Base-by-base conservation (phyloP, 2,113 vertebrate genomes). In the Loxodonta africana region DNA sequence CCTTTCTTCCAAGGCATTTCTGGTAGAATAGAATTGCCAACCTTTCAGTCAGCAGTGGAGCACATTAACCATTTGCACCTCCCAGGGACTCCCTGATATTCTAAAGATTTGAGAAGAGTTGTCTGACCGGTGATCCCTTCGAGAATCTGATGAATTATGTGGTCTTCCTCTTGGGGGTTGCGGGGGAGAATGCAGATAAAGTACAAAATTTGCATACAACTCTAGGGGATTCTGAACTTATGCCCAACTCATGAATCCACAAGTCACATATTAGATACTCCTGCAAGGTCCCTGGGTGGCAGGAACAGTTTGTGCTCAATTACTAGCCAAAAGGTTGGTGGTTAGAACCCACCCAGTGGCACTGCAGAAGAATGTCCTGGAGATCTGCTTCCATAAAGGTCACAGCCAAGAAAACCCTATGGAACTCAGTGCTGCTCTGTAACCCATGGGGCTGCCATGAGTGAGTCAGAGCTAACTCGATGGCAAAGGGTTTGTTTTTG, bases 121-220 rank as follows among this genome's bases (percentile, higher is more conserved):
- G 86, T 92, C 67, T 67, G 1, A 57, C 23, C 10, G 51, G 28
- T 46, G 7, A 81, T n/a, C 23, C 30, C 44, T 89, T 73, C 88
- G 46, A 86, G 28, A 94, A 88, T 74, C 67, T 78, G 0, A 94
- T 88, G n/a, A 86, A 80, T 77, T 69, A 28, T 41, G 9, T 77
- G 5, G 5, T 63, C 23, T 90, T 87, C 20, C 83, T 67, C 4
- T 33, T 80, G 25, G n/a, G 8, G 37, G 37, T 9, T 3, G 17
- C 14, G 57, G 57, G 57, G 23, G 62, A 73, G 92, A 90, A 85
- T 41, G 4, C 6, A 62, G 8, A 65, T 21, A 41, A 90, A 90
- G 17, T 67, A 71, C 46, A 80, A 60, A 74, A 62, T 83, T 88
- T 67, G 65, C 33, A 94, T 87, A 97, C 8, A 44, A 26, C 71